Base-by-base conservation (phyloP, 92 coral and sea anemone species). In the Umimayanthus kanabou region DNA sequence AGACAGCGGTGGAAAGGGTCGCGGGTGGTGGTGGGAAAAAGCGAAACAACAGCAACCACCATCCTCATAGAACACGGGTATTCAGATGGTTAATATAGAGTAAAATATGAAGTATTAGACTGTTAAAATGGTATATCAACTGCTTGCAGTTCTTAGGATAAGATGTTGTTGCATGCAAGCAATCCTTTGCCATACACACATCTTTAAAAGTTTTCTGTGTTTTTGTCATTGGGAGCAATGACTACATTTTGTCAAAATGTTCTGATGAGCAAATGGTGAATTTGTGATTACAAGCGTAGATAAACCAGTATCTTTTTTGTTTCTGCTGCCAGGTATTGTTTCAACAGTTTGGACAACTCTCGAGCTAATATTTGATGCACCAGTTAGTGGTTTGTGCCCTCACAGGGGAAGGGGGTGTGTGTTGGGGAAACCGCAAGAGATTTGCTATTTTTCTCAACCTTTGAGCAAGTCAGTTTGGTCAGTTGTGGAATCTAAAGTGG, bases 1-100 rank as follows among this genome's bases (percentile, higher is more conserved):
- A 72, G 70, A 76, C 26, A 50, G 80, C 81, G 92, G 88, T 40
- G 90, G 88, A 20, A 94, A 90, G 76, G 98, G 98, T 37, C 92
- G 98, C 18, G 98, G 97, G 9, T 94, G 95, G 92, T 94, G 98
- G 95, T 94, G 98, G 93, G 98, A 95, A 39, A 92, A 93, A 55
- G 91, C 93, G 29, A 88, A 91, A 82, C 96, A 94, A 45, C 95
- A 90, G 23, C 90, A 93, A 65, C 77, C 93, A 8, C 80, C 82
- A 25, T 26, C 73, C 11, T 47, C 82, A 50, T 77, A 39, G 53
- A 73, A 81, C 49, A 81, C 26, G 42, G 70, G 25, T 29, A 80
- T 40, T 26, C 11, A 69, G 78, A 25, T 43, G 39, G 39, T 72
- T 72, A 25, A 67, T 42, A 45, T 70, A 83, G 26, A 55, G 45